Base-by-base conservation (phyloP, 1,140 invertebrate species). In the Octopus bimaculoides region DNA sequence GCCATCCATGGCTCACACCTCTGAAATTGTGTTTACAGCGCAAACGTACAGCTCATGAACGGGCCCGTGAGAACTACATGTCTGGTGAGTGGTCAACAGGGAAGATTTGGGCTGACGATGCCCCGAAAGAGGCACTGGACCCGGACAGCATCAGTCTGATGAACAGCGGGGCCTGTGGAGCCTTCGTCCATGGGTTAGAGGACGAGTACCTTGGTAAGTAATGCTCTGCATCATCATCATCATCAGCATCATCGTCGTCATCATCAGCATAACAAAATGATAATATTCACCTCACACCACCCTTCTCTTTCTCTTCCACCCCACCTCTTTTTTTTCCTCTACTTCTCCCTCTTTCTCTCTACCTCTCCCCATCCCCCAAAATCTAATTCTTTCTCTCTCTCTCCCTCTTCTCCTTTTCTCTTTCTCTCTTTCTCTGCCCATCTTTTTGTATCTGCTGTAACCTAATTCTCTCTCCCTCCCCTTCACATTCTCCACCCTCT, bases 121-220 rank as follows among this genome's bases (percentile, higher is more conserved):
- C 86, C 9, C 96, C 96, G 0, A 93, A 94, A 81, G 95, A 96
- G 88, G 88, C 93, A 69, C 85, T 95, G 12, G 93, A 95, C 87
- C 93, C 95, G 56, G 93, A 95, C 56, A 92, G 92, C 81, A 93
- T 97, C 54, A 95, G 93, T 82, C 90, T 98, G 55, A 96, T 98
- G 88, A 95, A 94, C 56, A 96, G 95, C 85, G 98, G 97, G 20
- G 95, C 98, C 10, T 99, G 97, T 91, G 98, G 98, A 17, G 98
- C 98, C 74, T 97, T 99, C 91, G 96, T 99, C 83, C 97, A 99
- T 90, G 98, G 97, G 0, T 92, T 99, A 52, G 98, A 99, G 91
- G 98, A 99, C 92, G 98, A 99, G 92, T 98, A 95, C 91, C 91
- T 98, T 84, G 94, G 96, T 96, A 89, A 87, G 56, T 10, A 4